Evolutionary conservation across 2,888 invertebrate genomes (phyloP).

Genomic region (Lysandra bellargus): DNA sequence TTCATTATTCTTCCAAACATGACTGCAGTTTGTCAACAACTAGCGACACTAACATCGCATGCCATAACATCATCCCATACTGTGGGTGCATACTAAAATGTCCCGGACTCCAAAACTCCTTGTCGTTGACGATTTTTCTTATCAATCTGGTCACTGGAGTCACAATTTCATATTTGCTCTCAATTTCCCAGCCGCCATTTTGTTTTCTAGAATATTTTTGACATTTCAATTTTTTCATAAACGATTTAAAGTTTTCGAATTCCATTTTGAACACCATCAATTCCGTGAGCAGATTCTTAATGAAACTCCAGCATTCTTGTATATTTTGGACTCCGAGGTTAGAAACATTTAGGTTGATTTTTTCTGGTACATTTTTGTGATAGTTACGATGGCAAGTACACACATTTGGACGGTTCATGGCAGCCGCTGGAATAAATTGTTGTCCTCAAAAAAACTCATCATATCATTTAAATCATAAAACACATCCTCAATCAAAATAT

Average conservation of each 20-base stretch:
- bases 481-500: neutral
- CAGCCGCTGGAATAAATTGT: neutral
- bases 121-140: neutral
- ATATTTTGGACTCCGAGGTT: neutral
- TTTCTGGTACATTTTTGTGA: neutral
- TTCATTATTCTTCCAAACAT: neutral
- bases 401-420: neutral
- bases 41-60: neutral
- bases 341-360: neutral
- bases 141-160: constrained; percentile 21
- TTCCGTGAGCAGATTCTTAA: neutral
- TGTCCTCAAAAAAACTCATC: neutral
- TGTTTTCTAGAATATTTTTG: neutral
- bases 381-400: neutral
- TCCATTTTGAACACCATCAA: neutral
- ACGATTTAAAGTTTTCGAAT: constrained; percentile 15
- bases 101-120: constrained; percentile 13
- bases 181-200: neutral
- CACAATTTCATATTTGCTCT: constrained; percentile 2
- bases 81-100: constrained; percentile 10
- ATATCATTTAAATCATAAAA: neutral
- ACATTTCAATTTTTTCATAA: constrained; percentile 3
- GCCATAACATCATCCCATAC: neutral
- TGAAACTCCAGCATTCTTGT: constrained; percentile 12
- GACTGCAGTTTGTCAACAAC: neutral